A percentile compares a stretch with the other conserved stretches of the same genome.
Conservation (phyloP, 2,113 vertebrate species). For the Macrotus californicus region DNA sequence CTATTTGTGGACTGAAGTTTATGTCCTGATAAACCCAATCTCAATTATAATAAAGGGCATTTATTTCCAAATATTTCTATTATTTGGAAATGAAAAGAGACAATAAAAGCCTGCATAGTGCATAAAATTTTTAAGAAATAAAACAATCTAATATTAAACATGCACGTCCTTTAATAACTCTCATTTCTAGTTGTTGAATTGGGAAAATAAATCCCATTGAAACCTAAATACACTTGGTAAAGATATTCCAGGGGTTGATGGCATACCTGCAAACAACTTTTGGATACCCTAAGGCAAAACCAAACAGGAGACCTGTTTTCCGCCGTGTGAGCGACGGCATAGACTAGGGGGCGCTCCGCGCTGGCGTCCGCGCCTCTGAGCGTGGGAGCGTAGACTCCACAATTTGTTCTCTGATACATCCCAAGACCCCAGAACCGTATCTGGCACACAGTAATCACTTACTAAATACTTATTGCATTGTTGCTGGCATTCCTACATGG, state of each 20-base stretch:
- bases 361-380: background rate
- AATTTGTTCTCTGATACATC: background rate
- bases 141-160: background rate
- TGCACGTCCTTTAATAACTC: background rate
- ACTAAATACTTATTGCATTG: background rate
- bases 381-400: background rate
- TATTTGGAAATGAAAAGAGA: constrained; percentile 4
- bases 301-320: background rate
- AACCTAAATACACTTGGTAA: background rate
- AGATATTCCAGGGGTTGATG: background rate
- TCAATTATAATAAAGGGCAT: background rate
- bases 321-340: background rate
- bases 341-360: background rate
- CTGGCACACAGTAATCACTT: background rate
- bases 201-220: background rate
- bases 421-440: background rate
- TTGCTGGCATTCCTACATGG: background rate
- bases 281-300: background rate
- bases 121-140: background rate
- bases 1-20: background rate
- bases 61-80: background rate
- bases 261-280: background rate
- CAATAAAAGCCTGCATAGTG: background rate
- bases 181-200: background rate
- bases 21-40: background rate